These are phyloP conservation scores for Pollenia angustigena DNA, from an alignment of 2,888 invertebrate species.

Conservation along the genomic window DNA sequence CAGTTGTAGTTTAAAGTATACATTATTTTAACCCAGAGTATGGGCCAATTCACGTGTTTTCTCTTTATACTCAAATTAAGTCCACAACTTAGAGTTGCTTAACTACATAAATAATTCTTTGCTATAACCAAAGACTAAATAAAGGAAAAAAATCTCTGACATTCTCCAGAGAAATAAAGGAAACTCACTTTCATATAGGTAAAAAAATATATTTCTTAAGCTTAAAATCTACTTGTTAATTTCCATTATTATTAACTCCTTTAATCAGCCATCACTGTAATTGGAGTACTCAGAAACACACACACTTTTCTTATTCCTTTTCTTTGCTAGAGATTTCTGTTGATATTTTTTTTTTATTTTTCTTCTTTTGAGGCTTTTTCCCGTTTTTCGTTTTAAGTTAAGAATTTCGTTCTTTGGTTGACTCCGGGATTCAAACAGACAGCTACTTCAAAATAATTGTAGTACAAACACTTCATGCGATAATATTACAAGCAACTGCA, in stretches of 20 bases:
- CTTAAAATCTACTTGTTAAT: neutral
- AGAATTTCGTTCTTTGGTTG: neutral
- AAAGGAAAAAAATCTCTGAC: no score
- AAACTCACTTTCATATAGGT: neutral
- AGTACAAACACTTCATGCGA: conserved; percentile 46
- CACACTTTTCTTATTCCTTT: neutral
- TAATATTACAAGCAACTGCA: conserved; percentile 33
- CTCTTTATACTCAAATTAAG: no score
- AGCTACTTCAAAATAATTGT: conserved; percentile 51
- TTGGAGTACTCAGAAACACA: conserved; percentile 19
- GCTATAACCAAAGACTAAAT: no score
- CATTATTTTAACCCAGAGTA: no score
- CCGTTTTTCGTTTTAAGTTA: neutral
- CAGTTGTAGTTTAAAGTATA: no score
- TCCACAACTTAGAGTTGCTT: no score
- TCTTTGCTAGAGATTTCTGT: neutral
- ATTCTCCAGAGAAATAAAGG: no score
- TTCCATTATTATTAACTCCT: conserved; percentile 2
- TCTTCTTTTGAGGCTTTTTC: neutral
- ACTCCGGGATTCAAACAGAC: conserved; percentile 22
- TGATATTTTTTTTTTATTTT: neutral
- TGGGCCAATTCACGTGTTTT: no score
- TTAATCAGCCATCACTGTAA: conserved; percentile 29
- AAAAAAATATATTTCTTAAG: neutral
- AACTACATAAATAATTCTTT: no score